Percentiles rank a stretch among this genome's conserved stretches.
These are phyloP conservation scores for Leptothorax acervorum DNA, from an alignment of 2,888 invertebrate species.

Conservation along the genomic window DNA sequence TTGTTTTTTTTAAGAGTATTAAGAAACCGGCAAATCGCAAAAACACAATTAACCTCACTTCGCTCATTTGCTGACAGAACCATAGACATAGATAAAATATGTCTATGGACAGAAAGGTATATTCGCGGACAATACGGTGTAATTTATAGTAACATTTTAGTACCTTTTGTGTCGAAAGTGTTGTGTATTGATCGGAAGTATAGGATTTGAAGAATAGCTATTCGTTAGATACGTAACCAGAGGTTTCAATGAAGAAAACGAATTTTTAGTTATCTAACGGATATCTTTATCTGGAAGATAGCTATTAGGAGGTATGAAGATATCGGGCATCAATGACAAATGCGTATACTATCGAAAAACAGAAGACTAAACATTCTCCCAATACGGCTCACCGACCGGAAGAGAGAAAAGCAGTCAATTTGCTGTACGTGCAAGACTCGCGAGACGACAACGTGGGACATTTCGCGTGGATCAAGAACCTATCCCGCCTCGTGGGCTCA, in stretches of 20 bases:
- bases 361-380: too few relatives aligned
- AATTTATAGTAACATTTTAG: not conserved
- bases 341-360: too few relatives aligned
- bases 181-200: not conserved
- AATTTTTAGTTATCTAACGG: conserved; percentile 3
- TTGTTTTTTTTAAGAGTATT: too few relatives aligned
- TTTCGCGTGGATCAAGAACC: too few relatives aligned
- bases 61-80: not conserved
- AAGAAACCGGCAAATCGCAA: not conserved
- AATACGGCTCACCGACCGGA: too few relatives aligned
- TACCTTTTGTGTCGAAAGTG: not conserved
- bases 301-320: not conserved
- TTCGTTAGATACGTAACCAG: conserved; percentile 9
- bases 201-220: conserved; percentile 7
- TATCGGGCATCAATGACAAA: not conserved
- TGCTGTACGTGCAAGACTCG: too few relatives aligned
- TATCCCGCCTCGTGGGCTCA: too few relatives aligned
- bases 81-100: too few relatives aligned
- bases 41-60: not conserved
- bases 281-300: conserved; percentile 21
- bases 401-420: too few relatives aligned
- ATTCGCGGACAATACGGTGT: too few relatives aligned
- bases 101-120: not conserved
- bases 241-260: conserved; percentile 12
- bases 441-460: too few relatives aligned